Evolutionary conservation across 1,140 invertebrate genomes (phyloP), one percentile per base, ranked within the genome.

Genomic region (Bursaphelenchus mucronatus): DNA sequence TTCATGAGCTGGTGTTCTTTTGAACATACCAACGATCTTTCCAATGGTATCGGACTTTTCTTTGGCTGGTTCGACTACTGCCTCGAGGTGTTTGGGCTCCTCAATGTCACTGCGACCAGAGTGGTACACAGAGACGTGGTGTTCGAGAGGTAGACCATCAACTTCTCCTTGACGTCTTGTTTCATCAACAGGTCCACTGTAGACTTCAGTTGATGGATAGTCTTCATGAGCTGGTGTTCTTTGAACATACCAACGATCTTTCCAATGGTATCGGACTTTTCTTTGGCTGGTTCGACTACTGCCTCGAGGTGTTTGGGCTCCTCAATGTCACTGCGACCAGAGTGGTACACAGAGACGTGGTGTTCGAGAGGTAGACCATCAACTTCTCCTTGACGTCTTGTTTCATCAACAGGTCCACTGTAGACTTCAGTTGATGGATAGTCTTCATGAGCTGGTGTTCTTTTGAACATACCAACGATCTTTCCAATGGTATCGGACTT

Each of bases 21-120:
- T 64, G 51, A 64, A 64, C 13, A 63, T 17, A 8, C 50, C 15
- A 4, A 47, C 50, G 3, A 61, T 17, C 10, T 30, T 30, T 53
- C 21, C 13, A 39, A 19, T 49, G 10, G 40, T 19, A 40, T 8
- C 43, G 17, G 21, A 8, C 9, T 30, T 10, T 43, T 40, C 10
- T 11, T 57, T 41, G 43, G 55, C 19, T 49, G 55, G 19, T 10
- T 19, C 45, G 5, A 5, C 6, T 43, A 39, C 40, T 10, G 10
- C 6, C 40, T 57, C 55, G 17, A 6, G 1, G 4, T n/a, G 47
- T 6, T 49, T 49, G 47, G 13, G 47, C 13, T 49, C 47, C 13
- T 49, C 47, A 49, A 17, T n/a, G 13, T 17, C 40, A 21, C 55
- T 11, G 40, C 19, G 40, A 30, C 40, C 55, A 21, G 11, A 13